A percentile compares a stretch with the other conserved stretches of the same genome.
These are phyloP conservation scores for Oncorhynchus clarkii DNA, from an alignment of 2,113 vertebrate species.

Conservation along the genomic window DNA sequence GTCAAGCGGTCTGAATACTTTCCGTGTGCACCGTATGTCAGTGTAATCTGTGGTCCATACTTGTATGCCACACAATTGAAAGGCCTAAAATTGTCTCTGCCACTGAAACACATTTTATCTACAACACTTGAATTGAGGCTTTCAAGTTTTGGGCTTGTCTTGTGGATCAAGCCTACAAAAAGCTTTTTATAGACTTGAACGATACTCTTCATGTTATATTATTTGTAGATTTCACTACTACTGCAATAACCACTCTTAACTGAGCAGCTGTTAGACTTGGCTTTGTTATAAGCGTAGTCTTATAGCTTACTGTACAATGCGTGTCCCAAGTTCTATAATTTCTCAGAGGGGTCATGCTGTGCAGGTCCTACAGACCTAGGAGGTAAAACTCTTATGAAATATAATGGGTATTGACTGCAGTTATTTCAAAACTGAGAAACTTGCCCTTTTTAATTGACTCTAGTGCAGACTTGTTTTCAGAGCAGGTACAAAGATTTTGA, in stretches of 20 bases:
- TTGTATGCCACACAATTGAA: not conserved
- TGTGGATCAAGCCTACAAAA: too few species aligned
- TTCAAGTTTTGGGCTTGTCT: too few species aligned
- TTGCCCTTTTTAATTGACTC: too few species aligned
- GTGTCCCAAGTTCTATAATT: too few species aligned
- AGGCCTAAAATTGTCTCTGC: not conserved
- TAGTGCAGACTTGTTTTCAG: too few species aligned
- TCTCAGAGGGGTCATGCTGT: not conserved
- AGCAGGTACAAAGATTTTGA: too few species aligned
- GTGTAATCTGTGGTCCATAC: slow-evolving; percentile 24
- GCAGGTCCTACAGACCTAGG: not conserved
- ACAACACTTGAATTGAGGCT: too few species aligned
- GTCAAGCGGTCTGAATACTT: too few species aligned
- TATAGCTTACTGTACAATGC: not conserved
- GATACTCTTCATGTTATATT: too few species aligned
- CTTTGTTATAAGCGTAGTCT: too few species aligned
- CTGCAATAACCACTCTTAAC: not conserved
- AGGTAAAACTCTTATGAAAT: not conserved
- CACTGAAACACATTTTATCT: not conserved
- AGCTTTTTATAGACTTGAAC: too few species aligned
- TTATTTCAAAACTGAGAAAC: not conserved
- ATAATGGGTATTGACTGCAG: not conserved
- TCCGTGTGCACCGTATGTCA: not conserved
- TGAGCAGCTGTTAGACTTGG: not conserved
- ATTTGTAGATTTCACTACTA: not conserved